phyloP scores from a whole-genome alignment of 1,140 invertebrate species.

The Potamilus streckersoni region DNA sequence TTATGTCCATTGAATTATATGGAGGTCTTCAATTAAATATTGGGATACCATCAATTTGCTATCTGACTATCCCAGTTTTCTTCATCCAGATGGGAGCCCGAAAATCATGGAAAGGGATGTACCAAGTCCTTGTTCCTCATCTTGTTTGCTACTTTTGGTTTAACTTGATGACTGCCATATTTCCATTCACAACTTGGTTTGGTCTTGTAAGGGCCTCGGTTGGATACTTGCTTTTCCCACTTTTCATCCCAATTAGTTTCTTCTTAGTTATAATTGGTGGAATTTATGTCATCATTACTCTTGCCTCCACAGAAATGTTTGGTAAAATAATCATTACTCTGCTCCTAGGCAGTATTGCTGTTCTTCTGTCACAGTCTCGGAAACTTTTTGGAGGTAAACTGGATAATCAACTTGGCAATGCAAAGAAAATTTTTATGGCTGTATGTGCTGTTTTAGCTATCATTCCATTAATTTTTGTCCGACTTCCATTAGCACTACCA shows the following conservation, averaged over 20 bases:
- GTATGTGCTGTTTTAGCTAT: conserved; percentile 52
- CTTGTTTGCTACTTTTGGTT: conserved; percentile 89
- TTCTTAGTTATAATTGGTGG: conserved; percentile 34
- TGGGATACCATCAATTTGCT: conserved; percentile 78
- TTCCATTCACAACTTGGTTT: conserved; percentile 77
- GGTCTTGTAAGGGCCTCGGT: conserved; percentile 81
- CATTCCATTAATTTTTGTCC: conserved; percentile 53
- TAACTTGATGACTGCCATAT: conserved; percentile 72
- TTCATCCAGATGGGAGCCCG: conserved; percentile 79
- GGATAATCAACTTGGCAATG: conserved; percentile 37
- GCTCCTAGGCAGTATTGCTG: conserved; percentile 44
- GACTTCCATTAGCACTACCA: conserved; percentile 35
- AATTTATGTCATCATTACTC: conserved; percentile 38
- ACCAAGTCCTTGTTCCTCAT: conserved; percentile 83
- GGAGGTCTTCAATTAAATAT: conserved; percentile 50
- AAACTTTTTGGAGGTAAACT: conserved; percentile 49
- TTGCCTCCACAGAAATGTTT: conserved; percentile 50
- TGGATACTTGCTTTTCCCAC: conserved; percentile 64
- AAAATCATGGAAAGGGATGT: conserved; percentile 82
- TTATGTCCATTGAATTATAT: conserved; percentile 47
- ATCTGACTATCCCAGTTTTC: conserved; percentile 80
- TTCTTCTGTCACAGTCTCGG: conserved; percentile 54
- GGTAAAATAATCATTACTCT: conserved; percentile 56
- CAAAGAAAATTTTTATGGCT: conserved; percentile 55
- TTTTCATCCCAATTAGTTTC: conserved; percentile 51